Percentiles rank a stretch among this genome's conserved stretches.
Evolutionary conservation across 2,888 invertebrate genomes (phyloP).

Genomic region (Noctua janthina): DNA sequence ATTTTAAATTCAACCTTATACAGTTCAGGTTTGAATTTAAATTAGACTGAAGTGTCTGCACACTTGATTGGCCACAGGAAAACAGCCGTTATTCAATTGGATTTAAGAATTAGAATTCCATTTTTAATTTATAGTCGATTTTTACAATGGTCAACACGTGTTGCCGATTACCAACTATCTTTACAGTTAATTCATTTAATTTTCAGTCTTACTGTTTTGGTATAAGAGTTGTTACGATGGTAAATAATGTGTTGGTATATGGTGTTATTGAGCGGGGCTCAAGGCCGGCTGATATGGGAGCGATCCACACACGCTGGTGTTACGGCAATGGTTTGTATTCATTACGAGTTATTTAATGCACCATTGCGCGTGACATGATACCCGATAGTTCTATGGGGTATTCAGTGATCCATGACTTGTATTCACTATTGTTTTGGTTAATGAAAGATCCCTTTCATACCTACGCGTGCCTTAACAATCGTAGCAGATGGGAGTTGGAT

Average conservation of each 20-base stretch:
- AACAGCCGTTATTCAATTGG: slow-evolving; percentile 51
- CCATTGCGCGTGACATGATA: slow-evolving; percentile 50
- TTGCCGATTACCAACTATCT: slow-evolving; percentile 31
- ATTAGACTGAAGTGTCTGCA: slow-evolving; percentile 28
- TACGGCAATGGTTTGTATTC: slow-evolving; percentile 39
- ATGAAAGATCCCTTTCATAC: slow-evolving; percentile 1
- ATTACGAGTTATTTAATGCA: slow-evolving; percentile 61
- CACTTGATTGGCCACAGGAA: slow-evolving; percentile 47
- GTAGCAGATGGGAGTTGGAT: not conserved
- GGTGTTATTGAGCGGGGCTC: slow-evolving; percentile 60
- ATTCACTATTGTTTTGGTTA: slow-evolving; percentile 55
- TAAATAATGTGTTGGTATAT: slow-evolving; percentile 38
- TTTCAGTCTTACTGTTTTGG: slow-evolving; percentile 7
- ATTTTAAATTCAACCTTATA: slow-evolving; percentile 47
- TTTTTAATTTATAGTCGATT: slow-evolving; percentile 41
- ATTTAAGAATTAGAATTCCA: slow-evolving; percentile 54
- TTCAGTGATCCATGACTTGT: slow-evolving; percentile 48
- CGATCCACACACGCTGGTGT: slow-evolving; percentile 57
- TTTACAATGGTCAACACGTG: slow-evolving; percentile 64
- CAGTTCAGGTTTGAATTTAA: slow-evolving; percentile 25
- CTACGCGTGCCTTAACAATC: slow-evolving; percentile 5
- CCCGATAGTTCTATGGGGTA: slow-evolving; percentile 48
- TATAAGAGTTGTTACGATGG: slow-evolving; percentile 56
- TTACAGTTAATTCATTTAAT: slow-evolving; percentile 8
- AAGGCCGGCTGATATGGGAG: slow-evolving; percentile 65